Base-by-base conservation (phyloP, 2,888 invertebrate genomes). In the Hydriomena furcata region DNA sequence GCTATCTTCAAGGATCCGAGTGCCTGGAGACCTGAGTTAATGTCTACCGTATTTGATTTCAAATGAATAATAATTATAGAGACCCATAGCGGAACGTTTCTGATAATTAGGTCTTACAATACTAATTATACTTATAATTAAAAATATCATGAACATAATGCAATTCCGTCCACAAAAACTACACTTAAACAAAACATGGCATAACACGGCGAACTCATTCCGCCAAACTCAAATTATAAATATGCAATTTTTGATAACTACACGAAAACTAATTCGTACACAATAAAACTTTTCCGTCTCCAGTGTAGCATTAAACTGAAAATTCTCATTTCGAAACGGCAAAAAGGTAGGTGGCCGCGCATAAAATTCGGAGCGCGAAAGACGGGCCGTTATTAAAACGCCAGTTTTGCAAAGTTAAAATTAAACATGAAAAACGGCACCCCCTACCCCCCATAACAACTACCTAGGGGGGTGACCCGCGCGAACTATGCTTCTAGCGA, bases 391-490 rank as follows among this genome's bases (percentile, higher is more conserved):
- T 90, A 89, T 89, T 90, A 89, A 90, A 89, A 88, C 83, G 77
- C 84, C 80, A 78, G 84, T 84, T 83, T 84, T 81, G 84, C 84
- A 78, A 89, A 89, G 89, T 89, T 89, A 85, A 90, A 90, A 89
- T 90, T 88, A 89, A 90, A 90, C 90, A 88, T 88, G 90, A 90
- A 90, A 90, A 89, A 90, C 87, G 84, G 75, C 69, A 62, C 66
- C 52, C 60, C 57, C 50, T 52, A 54, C 42, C 67, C 63, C 66
- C 55, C 34, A 47, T 51, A 56, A 52, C 52, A 49, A 66, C 65
- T 64, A 65, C 68, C 66, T 69, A 35, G 43, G 46, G 68, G 69
- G 68, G 64, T 52, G 51, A 64, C 71, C 71, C 71, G 70, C 61
- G 60, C 65, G 67, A 78, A 80, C 81, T 81, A 79, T 76, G 64